Percentiles rank a stretch among this genome's conserved stretches.
Evolutionary conservation across 2,888 invertebrate genomes (phyloP).

Genomic region (Aleiodes leptofemur): DNA sequence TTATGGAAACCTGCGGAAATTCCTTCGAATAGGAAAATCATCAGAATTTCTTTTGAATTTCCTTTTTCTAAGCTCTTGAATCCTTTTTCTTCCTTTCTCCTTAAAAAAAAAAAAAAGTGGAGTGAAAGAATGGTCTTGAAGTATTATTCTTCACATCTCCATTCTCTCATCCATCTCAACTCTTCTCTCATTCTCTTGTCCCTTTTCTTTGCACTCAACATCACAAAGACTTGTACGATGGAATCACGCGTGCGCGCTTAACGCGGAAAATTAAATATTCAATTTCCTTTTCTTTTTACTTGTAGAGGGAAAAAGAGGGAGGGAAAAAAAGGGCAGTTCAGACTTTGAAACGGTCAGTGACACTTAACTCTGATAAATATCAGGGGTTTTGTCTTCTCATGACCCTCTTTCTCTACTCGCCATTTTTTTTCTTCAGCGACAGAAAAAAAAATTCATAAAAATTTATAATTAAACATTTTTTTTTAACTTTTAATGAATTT

Average conservation of each 20-base stretch:
- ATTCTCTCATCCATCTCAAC: neutral
- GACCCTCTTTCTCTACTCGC: too few relatives aligned
- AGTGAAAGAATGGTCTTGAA: conserved; percentile 25
- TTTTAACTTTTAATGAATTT: too few relatives aligned
- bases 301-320: too few relatives aligned
- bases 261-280: neutral
- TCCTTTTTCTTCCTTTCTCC: neutral
- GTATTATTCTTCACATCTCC: conserved; percentile 32
- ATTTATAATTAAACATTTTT: too few relatives aligned
- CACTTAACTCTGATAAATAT: too few relatives aligned
- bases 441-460: too few relatives aligned
- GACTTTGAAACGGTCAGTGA: too few relatives aligned
- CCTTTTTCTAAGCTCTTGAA: conserved; percentile 2
- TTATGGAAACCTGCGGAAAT: conserved; percentile 8
- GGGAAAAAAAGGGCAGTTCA: too few relatives aligned
- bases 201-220: conserved; percentile 22
- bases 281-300: too few relatives aligned
- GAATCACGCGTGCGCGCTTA: neutral
- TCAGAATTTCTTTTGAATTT: conserved; percentile 35
- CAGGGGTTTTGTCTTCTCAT: too few relatives aligned
- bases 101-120: neutral
- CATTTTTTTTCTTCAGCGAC: too few relatives aligned
- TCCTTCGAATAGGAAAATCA: conserved; percentile 32
- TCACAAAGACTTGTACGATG: neutral
- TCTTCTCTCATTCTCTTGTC: neutral